These are phyloP conservation scores for Sylvilagus bachmani DNA, from an alignment of 2,113 vertebrate genomes.

Conservation along the genomic window DNA sequence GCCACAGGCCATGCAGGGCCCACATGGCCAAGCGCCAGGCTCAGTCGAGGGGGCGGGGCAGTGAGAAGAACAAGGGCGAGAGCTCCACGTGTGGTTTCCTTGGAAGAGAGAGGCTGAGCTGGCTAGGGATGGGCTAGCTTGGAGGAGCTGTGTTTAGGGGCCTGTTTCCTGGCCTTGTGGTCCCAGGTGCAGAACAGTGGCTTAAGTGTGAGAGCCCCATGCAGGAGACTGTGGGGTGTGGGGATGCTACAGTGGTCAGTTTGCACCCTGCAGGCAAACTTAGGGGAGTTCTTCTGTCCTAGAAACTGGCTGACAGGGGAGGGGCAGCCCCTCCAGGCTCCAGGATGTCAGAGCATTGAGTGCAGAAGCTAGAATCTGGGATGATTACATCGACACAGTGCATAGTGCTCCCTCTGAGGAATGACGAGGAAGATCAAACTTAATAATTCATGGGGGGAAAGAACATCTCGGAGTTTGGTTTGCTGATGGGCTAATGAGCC, in stretches of 20 bases:
- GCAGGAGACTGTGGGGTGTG: too few relatives aligned
- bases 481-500: not conserved
- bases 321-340: not conserved
- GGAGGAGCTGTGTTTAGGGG: not conserved
- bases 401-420: not conserved
- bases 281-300: too few relatives aligned
- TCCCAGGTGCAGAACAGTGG: not conserved
- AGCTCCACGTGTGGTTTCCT: not conserved
- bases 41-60: not conserved
- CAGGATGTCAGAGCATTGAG: not conserved
- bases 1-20: rapidly evolving
- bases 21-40: not conserved
- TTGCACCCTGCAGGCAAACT: not conserved
- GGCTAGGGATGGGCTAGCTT: not conserved
- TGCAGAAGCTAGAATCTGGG: not conserved
- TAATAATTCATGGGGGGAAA: not conserved
- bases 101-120: not conserved
- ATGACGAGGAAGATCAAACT: not conserved
- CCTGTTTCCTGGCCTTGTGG: not conserved
- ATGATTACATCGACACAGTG: not conserved
- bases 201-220: not conserved
- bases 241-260: not conserved
- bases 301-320: not conserved
- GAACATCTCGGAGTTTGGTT: not conserved
- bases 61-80: rapidly evolving